Evolutionary conservation across 2,797 vertebrate species (phyloP), one percentile per base, ranked within the genome.

Genomic region (Gobio occitaniae): DNA sequence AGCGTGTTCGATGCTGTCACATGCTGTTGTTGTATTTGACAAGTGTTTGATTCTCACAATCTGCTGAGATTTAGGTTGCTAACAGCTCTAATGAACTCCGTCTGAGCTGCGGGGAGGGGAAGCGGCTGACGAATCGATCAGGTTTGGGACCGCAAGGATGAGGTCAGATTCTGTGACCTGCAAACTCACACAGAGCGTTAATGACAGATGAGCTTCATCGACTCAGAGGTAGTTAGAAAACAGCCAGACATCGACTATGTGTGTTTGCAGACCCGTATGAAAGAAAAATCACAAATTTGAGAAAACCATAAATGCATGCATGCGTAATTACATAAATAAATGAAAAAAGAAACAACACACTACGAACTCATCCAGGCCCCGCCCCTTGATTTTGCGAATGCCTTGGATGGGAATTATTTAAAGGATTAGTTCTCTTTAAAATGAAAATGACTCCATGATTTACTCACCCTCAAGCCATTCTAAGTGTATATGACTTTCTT

Each of bases 81-180:
- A 80, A 66, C 25, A 7, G 61, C 75, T 32, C 15, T 59, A 50
- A 84, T 70, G 82, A 84, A 83, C 76, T 54, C 78, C 2, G 15
- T 75, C 59, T 54, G 52, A 56, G 78, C 83, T 68, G 77, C 13
- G 17, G 66, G 71, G 32, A 56, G 66, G 71, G 66, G 21, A 83
- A 59, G 65, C 48, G 50, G 47, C 65, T 78, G 79, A 66, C 36
- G 41, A 66, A 88, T 85, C 84, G 85, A 88, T 85, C 66, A 79
- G 78, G 84, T 88, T 85, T 56, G 59, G 38, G 75, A 38, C 25
- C 21, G 15, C 52, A 44, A 78, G 78, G 71, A 72, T 52, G 68
- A 85, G 86, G 78, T 90, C 83, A 87, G 72, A 82, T 75, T 85
- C 87, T 83, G 78, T 83, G 87, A 86, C 86, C 88, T 72, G 63